phyloP scores from a whole-genome alignment of 2,113 vertebrate species.

The Clarias batrachus region DNA sequence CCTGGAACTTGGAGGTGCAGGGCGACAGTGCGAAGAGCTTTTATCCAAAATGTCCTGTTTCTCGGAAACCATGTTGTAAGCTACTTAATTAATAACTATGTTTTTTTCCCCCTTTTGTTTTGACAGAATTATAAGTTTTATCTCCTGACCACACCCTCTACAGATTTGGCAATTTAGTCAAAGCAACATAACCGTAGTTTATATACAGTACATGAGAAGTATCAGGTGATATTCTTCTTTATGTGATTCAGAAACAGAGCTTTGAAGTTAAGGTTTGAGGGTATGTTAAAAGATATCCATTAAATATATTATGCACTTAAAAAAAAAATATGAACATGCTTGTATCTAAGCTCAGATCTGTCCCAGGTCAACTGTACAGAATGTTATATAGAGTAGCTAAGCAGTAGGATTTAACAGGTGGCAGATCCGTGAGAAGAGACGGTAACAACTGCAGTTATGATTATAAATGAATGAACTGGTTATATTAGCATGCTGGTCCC shows the following conservation, averaged over 20 bases:
- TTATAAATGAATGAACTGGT: not conserved
- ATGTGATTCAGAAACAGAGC: not conserved
- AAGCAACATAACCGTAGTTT: not conserved
- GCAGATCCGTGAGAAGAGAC: not conserved
- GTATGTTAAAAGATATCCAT: not conserved
- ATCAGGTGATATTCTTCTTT: not conserved
- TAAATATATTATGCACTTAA: not conserved
- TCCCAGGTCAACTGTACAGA: not conserved
- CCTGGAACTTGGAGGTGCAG: no score
- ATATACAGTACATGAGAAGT: not conserved
- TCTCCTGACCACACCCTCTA: not conserved
- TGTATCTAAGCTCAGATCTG: not conserved
- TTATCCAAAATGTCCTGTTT: not conserved
- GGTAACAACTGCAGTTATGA: not conserved
- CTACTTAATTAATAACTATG: not conserved
- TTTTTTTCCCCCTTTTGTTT: not conserved
- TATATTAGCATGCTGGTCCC: not conserved
- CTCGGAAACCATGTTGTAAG: not conserved
- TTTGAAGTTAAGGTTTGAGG: not conserved
- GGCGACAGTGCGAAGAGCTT: not conserved
- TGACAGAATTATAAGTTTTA: not conserved
- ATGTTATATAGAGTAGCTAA: not conserved
- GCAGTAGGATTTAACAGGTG: not conserved
- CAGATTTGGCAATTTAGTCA: not conserved
- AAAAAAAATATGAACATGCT: not conserved